Base-by-base conservation (phyloP, 2,797 vertebrate species). In the Mormyrops boulengeri region DNA sequence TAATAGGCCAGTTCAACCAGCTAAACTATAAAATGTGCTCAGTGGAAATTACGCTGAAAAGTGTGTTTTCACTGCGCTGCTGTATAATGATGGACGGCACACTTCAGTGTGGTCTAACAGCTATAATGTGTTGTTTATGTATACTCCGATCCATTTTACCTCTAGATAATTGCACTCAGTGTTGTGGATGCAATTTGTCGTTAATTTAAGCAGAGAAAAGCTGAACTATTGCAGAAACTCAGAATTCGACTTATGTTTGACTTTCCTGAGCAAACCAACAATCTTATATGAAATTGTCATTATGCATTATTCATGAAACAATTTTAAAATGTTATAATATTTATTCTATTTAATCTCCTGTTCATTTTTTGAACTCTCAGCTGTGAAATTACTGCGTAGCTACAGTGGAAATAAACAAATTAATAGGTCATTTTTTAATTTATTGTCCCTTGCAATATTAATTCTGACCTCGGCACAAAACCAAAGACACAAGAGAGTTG, bases 231-330 rank as follows among this genome's bases (percentile, higher is more conserved):
- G 38, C 73, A 44, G 38, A 80, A 77, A 80, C 73, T 80, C 73
- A 41, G 44, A 80, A 80, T 80, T 19, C 38, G 73, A 80, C 38
- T 80, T 69, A 34, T 69, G 38, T 80, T 80, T 80, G 38, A 80
- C 73, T 80, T 44, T 80, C 73, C 38, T n/a, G 14, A 80, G 17
- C 38, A 80, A 34, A 38, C 66, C 26, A 34, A 69, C 26, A 41
- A 41, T 77, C 73, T 80, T 80, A 80, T 44, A 80, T 41, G 73
- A 80, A 80, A 80, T 80, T n/a, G 73, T n/a, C 73, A 80, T 44
- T 80, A 44, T 80, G 14, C 73, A 80, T 80, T 41, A 80, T 80
- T 80, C 38, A 80, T 80, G 38, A n/a, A 41, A 80, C 73, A 44
- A 80, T 80, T 80, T 80, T 19, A 80, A 69, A 80, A n/a, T 44